Evolutionary conservation across 2,888 invertebrate species (phyloP), one percentile per base, ranked within the genome.

Genomic region (Drosophila nr. medialis): DNA sequence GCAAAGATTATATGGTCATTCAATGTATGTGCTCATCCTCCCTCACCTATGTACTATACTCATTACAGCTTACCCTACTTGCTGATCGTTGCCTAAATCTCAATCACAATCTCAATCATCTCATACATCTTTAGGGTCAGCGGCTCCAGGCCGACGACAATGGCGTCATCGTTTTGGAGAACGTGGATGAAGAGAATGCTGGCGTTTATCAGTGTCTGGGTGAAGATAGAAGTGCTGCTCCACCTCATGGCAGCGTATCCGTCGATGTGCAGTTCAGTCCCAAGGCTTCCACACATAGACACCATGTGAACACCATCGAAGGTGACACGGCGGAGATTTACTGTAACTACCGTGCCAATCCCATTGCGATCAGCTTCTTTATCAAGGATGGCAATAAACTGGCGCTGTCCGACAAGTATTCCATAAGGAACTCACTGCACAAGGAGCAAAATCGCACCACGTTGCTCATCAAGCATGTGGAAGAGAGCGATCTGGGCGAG

Each of bases 401-500:
- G 24, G 75, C 86, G 4, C 62, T 85, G 8, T 90, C 91, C 0
- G 85, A 90, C 4, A 92, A 92, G 67, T 91, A 92, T 45, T 94
- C 90, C 93, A 93, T 32, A 84, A 93, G 56, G 94, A 94, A 64
- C 93, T 93, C 91, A 91, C 93, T 74, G 15, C 91, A 92, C 67
- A 85, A 90, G 36, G 82, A 73, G 24, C 89, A 85, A 53, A 92
- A 92, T 75, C 89, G 91, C 34, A 94, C 96, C 81, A 95, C 94
- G 75, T 92, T 97, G 53, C 93, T 95, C 34, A 95, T 97, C 77
- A 94, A 95, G 36, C 94, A 94, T 29, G 95, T 96, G 0, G 93
- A 94, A 21, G 92, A 93, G 50, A 91, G 93, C 0, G 97, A 97
- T 92, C 94, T 96, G 72, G 97, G 96, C 0, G 95, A 95, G 90